Percentiles rank a stretch among this genome's conserved stretches.
Evolutionary conservation across 2,888 invertebrate genomes (phyloP).

Genomic region (Himalopsyche kuldschensis): DNA sequence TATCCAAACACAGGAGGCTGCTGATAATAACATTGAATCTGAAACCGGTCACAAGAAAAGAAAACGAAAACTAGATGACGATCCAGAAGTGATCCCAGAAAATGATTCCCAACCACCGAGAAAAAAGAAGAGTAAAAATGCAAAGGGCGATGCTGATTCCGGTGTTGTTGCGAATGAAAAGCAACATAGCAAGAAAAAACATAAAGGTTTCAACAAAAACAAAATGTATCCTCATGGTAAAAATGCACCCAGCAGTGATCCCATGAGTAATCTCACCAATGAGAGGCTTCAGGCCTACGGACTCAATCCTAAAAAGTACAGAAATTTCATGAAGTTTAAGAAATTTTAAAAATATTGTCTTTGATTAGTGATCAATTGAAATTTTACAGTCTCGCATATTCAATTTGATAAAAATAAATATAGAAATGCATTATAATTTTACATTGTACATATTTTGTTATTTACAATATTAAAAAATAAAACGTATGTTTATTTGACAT

Average conservation of each 20-base stretch:
- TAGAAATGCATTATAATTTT: too few relatives aligned
- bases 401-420: too few relatives aligned
- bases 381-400: too few relatives aligned
- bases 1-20: not conserved
- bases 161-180: conserved; percentile 16
- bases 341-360: conserved; percentile 53
- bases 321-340: conserved; percentile 72
- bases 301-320: conserved; percentile 87
- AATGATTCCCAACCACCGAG: conserved; percentile 36
- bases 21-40: not conserved
- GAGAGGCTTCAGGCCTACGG: conserved; percentile 88
- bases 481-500: too few relatives aligned
- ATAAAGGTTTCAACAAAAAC: conserved; percentile 27
- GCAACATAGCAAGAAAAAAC: conserved; percentile 42
- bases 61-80: conserved; percentile 17
- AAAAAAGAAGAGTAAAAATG: conserved; percentile 43
- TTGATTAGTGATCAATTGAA: too few relatives aligned
- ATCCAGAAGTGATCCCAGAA: not conserved
- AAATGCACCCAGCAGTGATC: conserved; percentile 43
- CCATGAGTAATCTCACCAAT: conserved; percentile 64
- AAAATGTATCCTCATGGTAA: conserved; percentile 39
- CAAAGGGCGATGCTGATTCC: conserved; percentile 29
- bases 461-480: too few relatives aligned
- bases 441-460: too few relatives aligned
- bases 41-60: not conserved